Conservation (phyloP, 1,140 invertebrate genomes). For the Cotesia glomerata region DNA sequence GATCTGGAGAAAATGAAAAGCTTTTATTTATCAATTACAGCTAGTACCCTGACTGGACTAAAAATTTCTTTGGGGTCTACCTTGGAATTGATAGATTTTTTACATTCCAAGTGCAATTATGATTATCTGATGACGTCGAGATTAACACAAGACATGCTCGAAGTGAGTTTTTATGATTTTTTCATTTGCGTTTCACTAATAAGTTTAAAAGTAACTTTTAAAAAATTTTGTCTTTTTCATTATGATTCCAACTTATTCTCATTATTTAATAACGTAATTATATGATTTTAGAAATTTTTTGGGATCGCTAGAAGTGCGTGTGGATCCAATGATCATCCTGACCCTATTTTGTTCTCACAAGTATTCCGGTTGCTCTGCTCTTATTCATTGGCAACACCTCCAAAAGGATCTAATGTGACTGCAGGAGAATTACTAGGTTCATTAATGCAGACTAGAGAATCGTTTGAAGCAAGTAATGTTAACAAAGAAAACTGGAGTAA, state of each 20-base stretch:
- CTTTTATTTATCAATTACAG: neutral
- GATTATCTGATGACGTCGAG: slow-evolving; percentile 19
- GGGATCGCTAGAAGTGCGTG: slow-evolving; percentile 7
- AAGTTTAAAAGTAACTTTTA: no score
- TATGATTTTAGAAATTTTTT: neutral
- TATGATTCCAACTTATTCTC: no score
- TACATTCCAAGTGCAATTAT: slow-evolving; percentile 6
- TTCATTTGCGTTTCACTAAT: no score
- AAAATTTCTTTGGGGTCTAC: slow-evolving; percentile 12
- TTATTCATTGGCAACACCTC: slow-evolving; percentile 13
- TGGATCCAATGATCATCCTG: neutral
- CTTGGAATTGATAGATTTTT: slow-evolving; percentile 15
- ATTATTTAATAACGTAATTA: no score
- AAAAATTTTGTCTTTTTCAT: neutral
- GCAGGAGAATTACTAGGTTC: neutral
- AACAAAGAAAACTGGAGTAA: no score
- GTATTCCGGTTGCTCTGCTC: neutral
- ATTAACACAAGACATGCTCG: slow-evolving; percentile 23
- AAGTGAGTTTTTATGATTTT: neutral
- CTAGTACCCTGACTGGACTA: slow-evolving; percentile 9
- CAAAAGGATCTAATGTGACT: slow-evolving; percentile 6
- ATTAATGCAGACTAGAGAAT: no score
- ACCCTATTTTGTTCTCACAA: slow-evolving; percentile 18
- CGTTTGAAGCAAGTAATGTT: no score
- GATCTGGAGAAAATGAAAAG: neutral